A percentile compares a stretch with the other conserved stretches of the same genome.
These are phyloP conservation scores for Axea sp. DNA, from an alignment of 2,888 invertebrate species.

Conservation along the genomic window DNA sequence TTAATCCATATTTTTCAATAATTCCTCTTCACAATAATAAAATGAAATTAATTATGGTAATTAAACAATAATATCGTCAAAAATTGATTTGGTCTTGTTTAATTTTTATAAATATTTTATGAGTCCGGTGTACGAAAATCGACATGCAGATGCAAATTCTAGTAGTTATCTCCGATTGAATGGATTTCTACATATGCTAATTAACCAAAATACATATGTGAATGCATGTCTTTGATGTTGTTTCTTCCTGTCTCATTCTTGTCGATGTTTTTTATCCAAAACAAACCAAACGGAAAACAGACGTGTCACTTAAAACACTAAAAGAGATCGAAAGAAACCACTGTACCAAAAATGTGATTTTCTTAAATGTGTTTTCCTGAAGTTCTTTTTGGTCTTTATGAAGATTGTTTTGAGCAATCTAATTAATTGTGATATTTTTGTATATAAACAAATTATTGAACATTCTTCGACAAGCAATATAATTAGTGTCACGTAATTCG, in stretches of 20 bases:
- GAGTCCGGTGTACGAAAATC: neutral
- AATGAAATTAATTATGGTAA: slow-evolving; percentile 10
- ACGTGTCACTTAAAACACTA: slow-evolving; percentile 34
- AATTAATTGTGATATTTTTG: no score
- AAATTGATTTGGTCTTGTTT: slow-evolving; percentile 17
- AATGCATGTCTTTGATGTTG: slow-evolving; percentile 66
- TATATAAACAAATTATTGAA: no score
- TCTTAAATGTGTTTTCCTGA: slow-evolving; percentile 9
- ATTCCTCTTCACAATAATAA: slow-evolving; percentile 19
- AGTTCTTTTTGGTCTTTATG: no score
- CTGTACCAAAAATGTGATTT: slow-evolving; percentile 28
- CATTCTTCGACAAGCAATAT: no score
- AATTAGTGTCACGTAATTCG: no score
- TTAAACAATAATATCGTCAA: slow-evolving; percentile 16
- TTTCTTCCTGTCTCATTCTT: neutral
- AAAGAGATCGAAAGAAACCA: slow-evolving; percentile 53
- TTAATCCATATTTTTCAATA: slow-evolving; percentile 16
- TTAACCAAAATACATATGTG: slow-evolving; percentile 75
- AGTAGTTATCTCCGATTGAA: slow-evolving; percentile 67
- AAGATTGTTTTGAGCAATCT: no score
- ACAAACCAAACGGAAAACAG: slow-evolving; percentile 26
- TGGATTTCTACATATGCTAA: slow-evolving; percentile 75
- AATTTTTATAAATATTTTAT: slow-evolving; percentile 29
- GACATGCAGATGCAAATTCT: slow-evolving; percentile 31
- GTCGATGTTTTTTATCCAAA: slow-evolving; percentile 13